Evolutionary conservation across 2,888 invertebrate genomes (phyloP), one percentile per base, ranked within the genome.

Genomic region (Pardosa pseudoannulata): DNA sequence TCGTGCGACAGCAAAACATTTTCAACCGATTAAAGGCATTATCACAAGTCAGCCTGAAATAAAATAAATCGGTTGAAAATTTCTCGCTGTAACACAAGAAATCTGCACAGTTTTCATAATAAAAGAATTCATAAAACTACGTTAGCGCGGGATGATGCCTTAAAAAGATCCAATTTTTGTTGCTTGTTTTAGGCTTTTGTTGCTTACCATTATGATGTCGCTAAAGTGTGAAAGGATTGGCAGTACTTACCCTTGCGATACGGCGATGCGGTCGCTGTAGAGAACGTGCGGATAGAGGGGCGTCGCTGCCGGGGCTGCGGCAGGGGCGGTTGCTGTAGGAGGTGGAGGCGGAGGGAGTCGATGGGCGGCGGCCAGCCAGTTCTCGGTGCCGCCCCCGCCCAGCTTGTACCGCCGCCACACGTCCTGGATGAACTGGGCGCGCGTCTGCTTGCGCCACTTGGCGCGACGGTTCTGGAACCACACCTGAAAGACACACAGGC

Each of bases 391-490:
- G 36, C 32, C 71, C 0, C 70, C 74, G 0, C 85, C 74, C 36
- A 85, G 62, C 64, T 85, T 85, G 79, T 79, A 85, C 11, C 79
- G 68, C 29, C 87, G 87, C 82, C 87, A 88, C 39, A 80, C 87
- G 71, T 88, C 87, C 46, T 82, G 87, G 11, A 88, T 64, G 16
- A 88, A 79, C 23, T 88, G 87, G 16, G 80, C 80, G 19, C 82
- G 81, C 23, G 82, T 88, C 41, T 82, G 82, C 92, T 97, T 97
- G 87, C 97, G 93, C 97, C 97, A 97, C 92, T 97, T 97, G 62
- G 97, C 97, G 83, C 97, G 93, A 62, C 97, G 94, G 91, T 97
- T 97, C 93, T 97, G 97, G 91, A 97, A 97, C 97, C 97, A 97
- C 32, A 97, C 97, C 96, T 97, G 11, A 3, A 19, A n/a, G n/a